phyloP scores from a whole-genome alignment of 2,113 vertebrate genomes.

The Ovis aries region ARS-UI_Ramb_v3.0 NC_056067.1:36459501-36460000 shows the following conservation, averaged over 20 bases:
- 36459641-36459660: neutral
- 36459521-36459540: neutral
- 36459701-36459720: neutral
- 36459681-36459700: neutral
- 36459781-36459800: neutral
- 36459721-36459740: neutral
- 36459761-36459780: neutral
- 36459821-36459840: neutral
- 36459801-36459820: neutral
- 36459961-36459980: neutral
- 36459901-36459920: neutral
- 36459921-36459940: neutral
- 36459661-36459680: neutral
- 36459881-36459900: neutral
- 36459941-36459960: neutral
- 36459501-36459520: neutral
- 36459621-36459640: neutral
- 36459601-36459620: neutral
- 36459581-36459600: neutral
- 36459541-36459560: neutral
- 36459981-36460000: neutral
- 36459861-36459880: neutral
- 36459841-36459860: neutral
- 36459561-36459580: neutral
- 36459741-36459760: neutral